Conservation (phyloP, 2,888 invertebrate genomes). For the Pristionchus japonicus region DNA sequence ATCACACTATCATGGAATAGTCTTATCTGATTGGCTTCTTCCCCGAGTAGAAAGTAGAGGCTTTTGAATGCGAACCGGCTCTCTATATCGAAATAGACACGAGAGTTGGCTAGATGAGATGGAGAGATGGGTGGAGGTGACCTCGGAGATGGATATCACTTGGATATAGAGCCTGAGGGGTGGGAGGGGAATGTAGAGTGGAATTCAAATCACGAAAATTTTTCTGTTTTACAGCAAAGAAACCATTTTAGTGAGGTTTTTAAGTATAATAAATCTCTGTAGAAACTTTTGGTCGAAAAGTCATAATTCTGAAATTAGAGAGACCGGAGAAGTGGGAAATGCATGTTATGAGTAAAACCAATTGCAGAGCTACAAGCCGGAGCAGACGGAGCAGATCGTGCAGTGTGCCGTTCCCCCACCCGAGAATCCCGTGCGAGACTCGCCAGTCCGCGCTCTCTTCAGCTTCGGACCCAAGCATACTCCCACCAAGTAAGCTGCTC, state of each 20-base stretch:
- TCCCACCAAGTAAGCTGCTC: constrained; percentile 56
- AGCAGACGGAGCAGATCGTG: constrained; percentile 9
- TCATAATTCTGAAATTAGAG: too few relatives aligned
- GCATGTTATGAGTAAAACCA: too few relatives aligned
- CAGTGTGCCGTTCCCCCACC: not conserved
- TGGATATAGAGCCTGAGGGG: not conserved
- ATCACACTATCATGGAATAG: not conserved
- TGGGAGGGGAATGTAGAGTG: not conserved
- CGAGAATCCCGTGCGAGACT: constrained; percentile 26
- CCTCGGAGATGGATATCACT: constrained; percentile 28
- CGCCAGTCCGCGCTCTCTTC: constrained; percentile 52
- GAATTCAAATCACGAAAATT: too few relatives aligned
- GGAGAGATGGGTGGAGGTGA: not conserved
- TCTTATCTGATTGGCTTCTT: not conserved
- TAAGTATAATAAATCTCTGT: too few relatives aligned
- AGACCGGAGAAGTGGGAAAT: too few relatives aligned
- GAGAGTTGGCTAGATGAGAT: constrained; percentile 12
- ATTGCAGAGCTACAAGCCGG: constrained; percentile 46
- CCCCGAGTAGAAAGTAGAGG: not conserved
- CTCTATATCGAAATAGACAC: constrained; percentile 9
- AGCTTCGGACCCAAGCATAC: constrained; percentile 62
- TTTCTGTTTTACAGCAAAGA: too few relatives aligned
- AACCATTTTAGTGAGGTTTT: too few relatives aligned
- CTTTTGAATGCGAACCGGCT: not conserved
- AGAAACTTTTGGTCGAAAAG: too few relatives aligned